Base-by-base conservation (phyloP, 2,113 vertebrate species). In the Osmerus mordax region DNA sequence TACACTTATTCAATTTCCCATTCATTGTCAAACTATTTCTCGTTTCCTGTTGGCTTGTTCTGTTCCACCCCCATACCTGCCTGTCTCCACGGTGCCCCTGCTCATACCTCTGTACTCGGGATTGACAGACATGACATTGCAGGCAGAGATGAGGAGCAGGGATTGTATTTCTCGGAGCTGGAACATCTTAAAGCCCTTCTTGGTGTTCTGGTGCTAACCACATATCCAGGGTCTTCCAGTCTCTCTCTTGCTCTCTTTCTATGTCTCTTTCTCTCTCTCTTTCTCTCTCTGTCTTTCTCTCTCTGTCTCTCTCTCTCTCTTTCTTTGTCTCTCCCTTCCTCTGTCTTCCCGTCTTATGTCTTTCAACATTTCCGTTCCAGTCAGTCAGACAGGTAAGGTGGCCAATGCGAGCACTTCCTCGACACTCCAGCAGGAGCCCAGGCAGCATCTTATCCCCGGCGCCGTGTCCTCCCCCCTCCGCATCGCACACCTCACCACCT, bases 51-150 rank as follows among this genome's bases (percentile, higher is more conserved):
- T 82, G 67, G 69, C 55, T 61, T 75, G 16, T 70, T 78, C 65
- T 68, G 11, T 23, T 56, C 72, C 79, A 63, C 69, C 65, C 65
- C 32, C 53, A 65, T 9, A 2, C 41, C 61, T 66, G 54, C 9
- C 41, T 47, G 52, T 18, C 63, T 60, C 32, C 15, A 36, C 14
- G 1, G 3, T 47, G 62, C n/a, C 3, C 1, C 65, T 52, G 36
- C 54, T 15, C 3, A 47, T 55, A 41, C n/a, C 61, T 36, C 25
- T 47, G 21, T 15, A 8, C 66, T 73, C 65, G 66, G 73, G 78
- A 76, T 71, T 81, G 79, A 78, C 79, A 84, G 70, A 67, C 73
- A 76, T 68, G 82, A 81, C 70, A 74, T 77, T 58, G 28, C 68
- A 70, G 19, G 15, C 18, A 23, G 21, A 56, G 70, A 76, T 47